Base-by-base conservation (phyloP, 2,797 vertebrate genomes). In the Artibeus jamaicensis region DNA sequence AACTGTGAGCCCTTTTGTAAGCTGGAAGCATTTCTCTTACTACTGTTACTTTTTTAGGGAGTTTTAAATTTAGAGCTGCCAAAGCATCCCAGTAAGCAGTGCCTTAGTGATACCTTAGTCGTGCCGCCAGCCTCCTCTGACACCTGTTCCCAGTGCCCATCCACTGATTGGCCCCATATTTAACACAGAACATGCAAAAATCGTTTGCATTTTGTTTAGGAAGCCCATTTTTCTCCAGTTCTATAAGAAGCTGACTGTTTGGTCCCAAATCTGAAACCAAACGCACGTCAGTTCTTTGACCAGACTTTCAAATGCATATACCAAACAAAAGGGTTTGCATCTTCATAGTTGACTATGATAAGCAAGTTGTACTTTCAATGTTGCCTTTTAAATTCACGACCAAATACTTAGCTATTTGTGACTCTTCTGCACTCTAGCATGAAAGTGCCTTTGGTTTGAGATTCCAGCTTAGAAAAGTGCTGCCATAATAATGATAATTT, bases 361-460 rank as follows among this genome's bases (percentile, higher is more conserved):
- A 98, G 96, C 95, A 98, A 98, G 98, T 98, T 98, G 96, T 98
- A 98, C 98, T 98, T 98, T 97, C 96, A 98, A 98, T 98, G 98
- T 98, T 98, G 98, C 98, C 98, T 99, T 98, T 98, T 96, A 97
- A 98, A 98, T 98, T 97, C 97, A 98, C 97, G 98, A 99, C 99
- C 99, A 99, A 99, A 99, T 98, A 98, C 98, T 98, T 98, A 96
- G 97, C 98, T 98, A 98, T 98, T 99, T 98, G 98, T 99, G 97
- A 98, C 97, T 99, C 98, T 99, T 99, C 99, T 99, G 99, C 99
- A 98, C 99, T 99, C 99, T 98, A 99, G 99, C 99, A 99, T 99
- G 99, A 99, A 99, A 99, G 99, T 99, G 99, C 99, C 99, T 99
- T 99, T 99, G 99, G 99, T 99, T 99, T 98, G 97, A 98, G 99